Evolutionary conservation across 1,140 invertebrate species (phyloP), one percentile per base, ranked within the genome.

Genomic region (Geopemphigus sp.): DNA sequence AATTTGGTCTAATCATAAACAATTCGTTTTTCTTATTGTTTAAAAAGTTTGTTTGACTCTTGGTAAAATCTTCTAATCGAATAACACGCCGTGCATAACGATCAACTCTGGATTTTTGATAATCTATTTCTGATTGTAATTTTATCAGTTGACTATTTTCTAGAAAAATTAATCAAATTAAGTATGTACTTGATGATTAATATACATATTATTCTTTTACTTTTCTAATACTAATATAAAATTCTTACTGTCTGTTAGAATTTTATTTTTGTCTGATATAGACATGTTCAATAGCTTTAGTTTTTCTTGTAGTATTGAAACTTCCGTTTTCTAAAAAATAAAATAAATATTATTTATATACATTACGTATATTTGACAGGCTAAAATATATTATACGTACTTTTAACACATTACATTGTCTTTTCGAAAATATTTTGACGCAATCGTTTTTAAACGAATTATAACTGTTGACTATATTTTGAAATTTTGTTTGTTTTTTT

Each of bases 11-110:
- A 82, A 88, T 88, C 61, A 88, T 87, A 70, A 87, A 86, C 59
- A 90, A 87, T 32, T 84, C 84, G 81, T 87, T 86, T 47, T 87
- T 72, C 76, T 80, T 73, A 80, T 86, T 86, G 53, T 87, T 87
- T 80, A 88, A 87, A 82, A 88, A 87, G 45, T 87, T 85, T 61
- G 89, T 84, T 81, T 89, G 87, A 12, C 87, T 83, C 22, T 84
- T 84, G 80, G 89, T 88, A 85, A 88, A 88, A 80, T 87, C 87
- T 80, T 88, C 87, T 45, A 92, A 84, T 83, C 88, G 89, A 76
- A 89, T 86, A 70, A 92, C 88, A 81, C 89, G 86, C 61, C 90
- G 89, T 82, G 90, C 88, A 83, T 91, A 91, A 82, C 86, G 88
- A 12, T 90, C 90, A 61, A 92, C 83, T 84, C 88, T 82, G 29